Conservation (phyloP, 2,888 invertebrate genomes). For the Tipula unca region DNA sequence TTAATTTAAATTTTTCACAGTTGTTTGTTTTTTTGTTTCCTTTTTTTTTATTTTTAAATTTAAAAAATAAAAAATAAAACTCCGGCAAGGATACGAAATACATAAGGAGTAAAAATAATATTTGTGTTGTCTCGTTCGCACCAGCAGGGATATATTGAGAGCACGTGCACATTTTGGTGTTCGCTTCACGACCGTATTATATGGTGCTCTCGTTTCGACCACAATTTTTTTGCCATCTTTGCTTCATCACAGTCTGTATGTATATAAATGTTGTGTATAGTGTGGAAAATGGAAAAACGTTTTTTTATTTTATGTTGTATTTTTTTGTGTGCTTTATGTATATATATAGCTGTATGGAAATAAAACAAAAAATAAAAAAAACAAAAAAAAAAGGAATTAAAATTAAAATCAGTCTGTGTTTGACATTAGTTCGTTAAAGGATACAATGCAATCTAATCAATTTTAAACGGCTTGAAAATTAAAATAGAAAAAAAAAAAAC, state of each 20-base stretch:
- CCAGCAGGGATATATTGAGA: neutral
- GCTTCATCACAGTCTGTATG: neutral
- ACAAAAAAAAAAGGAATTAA: neutral
- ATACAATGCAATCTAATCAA: neutral
- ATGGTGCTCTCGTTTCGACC: neutral
- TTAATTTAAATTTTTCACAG: neutral
- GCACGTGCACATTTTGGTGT: neutral
- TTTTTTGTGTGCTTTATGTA: neutral
- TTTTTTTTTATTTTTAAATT: neutral
- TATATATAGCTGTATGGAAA: neutral
- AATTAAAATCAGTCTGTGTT: constrained; percentile 23
- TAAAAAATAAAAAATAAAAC: neutral
- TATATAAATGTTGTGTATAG: neutral
- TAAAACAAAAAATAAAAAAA: constrained; percentile 17
- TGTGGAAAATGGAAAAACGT: constrained; percentile 14
- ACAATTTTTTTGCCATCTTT: neutral
- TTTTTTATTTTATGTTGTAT: neutral
- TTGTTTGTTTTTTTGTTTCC: neutral
- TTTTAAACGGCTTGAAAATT: neutral
- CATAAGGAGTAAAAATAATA: neutral
- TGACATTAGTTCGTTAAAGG: constrained; percentile 23
- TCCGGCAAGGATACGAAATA: neutral
- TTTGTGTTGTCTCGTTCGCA: neutral
- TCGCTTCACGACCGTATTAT: neutral
- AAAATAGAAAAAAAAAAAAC: neutral